phyloP scores from a whole-genome alignment of 2,797 vertebrate species.

The Halcyon smyrnensis region DNA sequence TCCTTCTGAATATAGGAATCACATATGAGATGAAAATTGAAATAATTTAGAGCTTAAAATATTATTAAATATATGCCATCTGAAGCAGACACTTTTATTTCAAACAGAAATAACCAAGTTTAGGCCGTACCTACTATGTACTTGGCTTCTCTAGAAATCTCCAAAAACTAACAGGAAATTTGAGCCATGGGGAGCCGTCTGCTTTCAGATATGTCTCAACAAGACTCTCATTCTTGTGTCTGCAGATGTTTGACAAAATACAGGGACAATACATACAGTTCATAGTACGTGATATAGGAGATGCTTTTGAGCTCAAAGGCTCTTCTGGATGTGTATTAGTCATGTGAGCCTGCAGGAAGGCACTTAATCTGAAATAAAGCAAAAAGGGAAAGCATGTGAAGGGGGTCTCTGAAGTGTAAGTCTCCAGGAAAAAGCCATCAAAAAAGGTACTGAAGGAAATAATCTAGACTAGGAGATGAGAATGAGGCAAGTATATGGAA shows the following conservation, averaged over 20 bases:
- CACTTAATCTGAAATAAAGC: background rate
- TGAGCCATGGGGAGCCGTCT: background rate
- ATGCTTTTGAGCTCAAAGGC: background rate
- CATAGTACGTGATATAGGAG: background rate
- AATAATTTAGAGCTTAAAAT: background rate
- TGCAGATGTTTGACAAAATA: slow-evolving; percentile 25
- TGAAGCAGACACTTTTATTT: background rate
- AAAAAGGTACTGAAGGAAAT: background rate
- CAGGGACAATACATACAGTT: background rate
- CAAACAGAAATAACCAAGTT: background rate
- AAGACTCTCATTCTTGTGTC: background rate
- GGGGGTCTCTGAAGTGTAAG: background rate
- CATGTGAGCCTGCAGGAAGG: background rate
- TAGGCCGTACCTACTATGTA: background rate
- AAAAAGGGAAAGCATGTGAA: background rate
- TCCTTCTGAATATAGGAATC: background rate
- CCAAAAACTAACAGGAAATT: slow-evolving; percentile 16
- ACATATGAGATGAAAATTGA: background rate
- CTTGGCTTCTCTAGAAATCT: background rate
- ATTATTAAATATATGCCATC: background rate
- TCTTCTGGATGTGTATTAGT: background rate
- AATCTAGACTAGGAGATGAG: background rate
- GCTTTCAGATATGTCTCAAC: background rate
- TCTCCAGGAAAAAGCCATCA: background rate
- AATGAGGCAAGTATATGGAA: background rate